Conservation (phyloP, 2,113 vertebrate species). For the Vidua chalybeata region DNA sequence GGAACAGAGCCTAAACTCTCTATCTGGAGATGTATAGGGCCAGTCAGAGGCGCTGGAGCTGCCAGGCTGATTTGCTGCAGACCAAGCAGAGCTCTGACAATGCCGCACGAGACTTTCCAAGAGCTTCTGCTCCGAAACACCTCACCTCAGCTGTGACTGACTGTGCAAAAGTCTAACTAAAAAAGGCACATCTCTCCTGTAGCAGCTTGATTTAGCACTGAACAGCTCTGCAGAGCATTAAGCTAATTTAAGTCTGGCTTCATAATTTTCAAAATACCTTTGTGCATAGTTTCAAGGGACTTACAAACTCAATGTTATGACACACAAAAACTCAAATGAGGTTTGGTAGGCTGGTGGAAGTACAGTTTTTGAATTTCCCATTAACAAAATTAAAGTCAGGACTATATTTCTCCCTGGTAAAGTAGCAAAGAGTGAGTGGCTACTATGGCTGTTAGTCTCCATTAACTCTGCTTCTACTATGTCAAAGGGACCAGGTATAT, state of each 20-base stretch:
- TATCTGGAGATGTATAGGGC: background rate
- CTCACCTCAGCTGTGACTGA: background rate
- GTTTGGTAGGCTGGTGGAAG: background rate
- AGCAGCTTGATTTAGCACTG: background rate
- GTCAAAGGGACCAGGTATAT: background rate
- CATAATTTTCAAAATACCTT: background rate
- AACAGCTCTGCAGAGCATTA: background rate
- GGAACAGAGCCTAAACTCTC: background rate
- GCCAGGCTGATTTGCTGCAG: fast-evolving
- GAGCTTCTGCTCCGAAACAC: background rate
- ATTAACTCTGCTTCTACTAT: background rate
- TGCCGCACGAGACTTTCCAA: background rate
- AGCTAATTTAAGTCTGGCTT: background rate
- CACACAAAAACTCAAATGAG: background rate
- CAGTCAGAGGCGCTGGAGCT: background rate
- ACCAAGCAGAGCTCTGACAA: background rate
- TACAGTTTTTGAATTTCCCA: background rate
- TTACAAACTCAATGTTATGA: background rate
- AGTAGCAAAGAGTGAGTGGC: background rate
- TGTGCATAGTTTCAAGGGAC: background rate
- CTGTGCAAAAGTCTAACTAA: background rate
- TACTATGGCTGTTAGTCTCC: background rate
- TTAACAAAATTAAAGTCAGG: constrained; percentile 11
- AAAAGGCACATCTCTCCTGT: background rate
- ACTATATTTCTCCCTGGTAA: background rate